These are phyloP conservation scores for Smutsia temminckii DNA, from an alignment of 2,797 vertebrate species.

Conservation along the genomic window DNA sequence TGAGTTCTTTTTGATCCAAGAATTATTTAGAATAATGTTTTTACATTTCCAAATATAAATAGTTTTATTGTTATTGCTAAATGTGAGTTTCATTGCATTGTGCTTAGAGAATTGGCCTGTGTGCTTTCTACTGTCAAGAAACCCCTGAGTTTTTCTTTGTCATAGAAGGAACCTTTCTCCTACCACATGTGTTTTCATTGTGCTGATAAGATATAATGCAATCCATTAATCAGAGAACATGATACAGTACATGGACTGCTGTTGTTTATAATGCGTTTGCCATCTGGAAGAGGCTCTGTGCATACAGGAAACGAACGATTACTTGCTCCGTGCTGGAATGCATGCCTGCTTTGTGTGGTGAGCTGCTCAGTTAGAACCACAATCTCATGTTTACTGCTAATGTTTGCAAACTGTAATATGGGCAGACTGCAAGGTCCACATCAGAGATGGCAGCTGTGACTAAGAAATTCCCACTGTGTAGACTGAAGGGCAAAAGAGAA, in stretches of 20 bases:
- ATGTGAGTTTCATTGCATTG: background rate
- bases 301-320: background rate
- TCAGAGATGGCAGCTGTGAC: background rate
- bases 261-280: background rate
- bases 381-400: background rate
- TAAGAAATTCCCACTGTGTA: background rate
- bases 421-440: background rate
- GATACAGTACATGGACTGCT: background rate
- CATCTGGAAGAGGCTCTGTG: slow-evolving; percentile 4
- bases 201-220: background rate
- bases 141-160: background rate
- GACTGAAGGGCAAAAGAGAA: background rate
- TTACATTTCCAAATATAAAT: background rate
- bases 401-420: background rate
- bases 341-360: background rate
- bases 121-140: slow-evolving; percentile 21
- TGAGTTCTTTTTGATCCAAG: background rate
- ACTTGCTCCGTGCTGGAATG: background rate
- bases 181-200: background rate
- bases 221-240: background rate
- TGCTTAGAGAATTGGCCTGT: background rate
- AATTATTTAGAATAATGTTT: background rate
- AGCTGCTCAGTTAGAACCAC: background rate
- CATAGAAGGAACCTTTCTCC: background rate
- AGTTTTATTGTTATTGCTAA: background rate